Base-by-base conservation (phyloP, 2,888 invertebrate species). In the Axea sp. region DNA sequence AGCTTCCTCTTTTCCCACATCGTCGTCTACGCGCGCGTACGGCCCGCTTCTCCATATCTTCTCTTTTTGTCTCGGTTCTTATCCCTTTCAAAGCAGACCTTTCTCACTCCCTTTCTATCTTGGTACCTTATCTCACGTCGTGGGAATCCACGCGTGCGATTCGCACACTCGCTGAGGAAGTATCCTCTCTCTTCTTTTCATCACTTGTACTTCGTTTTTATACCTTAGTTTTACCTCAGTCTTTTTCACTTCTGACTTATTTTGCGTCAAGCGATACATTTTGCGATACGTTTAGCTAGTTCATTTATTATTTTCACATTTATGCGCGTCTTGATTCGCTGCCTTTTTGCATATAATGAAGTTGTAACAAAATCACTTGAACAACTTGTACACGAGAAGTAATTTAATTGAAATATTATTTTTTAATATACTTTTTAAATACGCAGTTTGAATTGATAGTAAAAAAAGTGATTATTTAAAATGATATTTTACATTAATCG, bases 1-100 rank as follows among this genome's bases (percentile, higher is more conserved):
- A 87, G 85, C 86, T 87, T 87, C 87, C 87, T 86, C 86, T 86
- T 85, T 87, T 86, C 85, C 86, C 86, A 85, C 86, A 85, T 85
- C 81, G 82, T 82, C 78, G 80, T 80, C 77, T 68, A 30, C 59
- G 33, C 57, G 68, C 81, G 67, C 81, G 51, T 59, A 17, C 45
- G 11, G 41, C 33, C 17, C 51, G 47, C 35, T 64, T 51, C 45
- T 43, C 39, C 45, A 19, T 55, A 33, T 51, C 35, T 59, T 69
- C 62, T 35, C 51, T 43, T 68, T 57, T 59, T 57, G 39, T 59
- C 43, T 60, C 67, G 11, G 45, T 57, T 37, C 64, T 51, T 22
- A 28, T 57, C 62, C 55, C 64, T 45, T 53, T 65, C 55, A 24
- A 45, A 30, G 41, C 37, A 51, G 30, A 55, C 60, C 72, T 69